Base-by-base conservation (phyloP, 2,888 invertebrate species). In the Andrena trimmerana region DNA sequence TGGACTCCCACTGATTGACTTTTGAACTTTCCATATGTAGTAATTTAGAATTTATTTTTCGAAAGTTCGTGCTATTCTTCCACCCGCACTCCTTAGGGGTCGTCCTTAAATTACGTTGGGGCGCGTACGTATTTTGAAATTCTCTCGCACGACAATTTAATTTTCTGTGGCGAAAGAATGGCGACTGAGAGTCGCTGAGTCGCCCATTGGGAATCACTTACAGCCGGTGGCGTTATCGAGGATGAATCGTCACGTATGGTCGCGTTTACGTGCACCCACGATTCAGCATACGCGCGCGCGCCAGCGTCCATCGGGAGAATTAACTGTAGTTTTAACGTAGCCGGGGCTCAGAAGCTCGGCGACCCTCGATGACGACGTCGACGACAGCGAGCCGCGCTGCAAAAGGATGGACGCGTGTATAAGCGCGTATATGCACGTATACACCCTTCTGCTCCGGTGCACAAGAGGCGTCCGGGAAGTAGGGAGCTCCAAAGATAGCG, bases 281-380 rank as follows among this genome's bases (percentile, higher is more conserved):
- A 33, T 52, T 52, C 50, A 36, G 24, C 70, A 78, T 42, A 42
- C 13, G 42, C 42, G 42, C 42, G 42, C 13, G 69, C 78, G 82
- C 82, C 83, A 74, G 73, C 72, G 73, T 79, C 74, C 83, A 83
- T 83, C 86, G 83, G 83, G 73, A 72, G 86, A 90, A 90, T 89
- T 89, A 90, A 89, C 88, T 88, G 88, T 88, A 88, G 88, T 89
- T 89, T 81, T 76, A 85, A 86, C 83, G 80, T 86, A 75, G 86
- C 83, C 80, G 20, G 59, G 63, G 77, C 81, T 78, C 79, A 65
- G 68, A 73, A 77, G 78, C 65, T 68, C 77, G 71, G 70, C 72
- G 78, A 83, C 73, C 77, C 81, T 59, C 69, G 62, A 77, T 68
- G 27, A 70, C 75, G 68, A 75, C 52, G 54, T 13, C 69, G 72